A percentile compares a stretch with the other conserved stretches of the same genome.
Conservation (phyloP, 2,888 invertebrate species). For the Galeruca laticollis region DNA sequence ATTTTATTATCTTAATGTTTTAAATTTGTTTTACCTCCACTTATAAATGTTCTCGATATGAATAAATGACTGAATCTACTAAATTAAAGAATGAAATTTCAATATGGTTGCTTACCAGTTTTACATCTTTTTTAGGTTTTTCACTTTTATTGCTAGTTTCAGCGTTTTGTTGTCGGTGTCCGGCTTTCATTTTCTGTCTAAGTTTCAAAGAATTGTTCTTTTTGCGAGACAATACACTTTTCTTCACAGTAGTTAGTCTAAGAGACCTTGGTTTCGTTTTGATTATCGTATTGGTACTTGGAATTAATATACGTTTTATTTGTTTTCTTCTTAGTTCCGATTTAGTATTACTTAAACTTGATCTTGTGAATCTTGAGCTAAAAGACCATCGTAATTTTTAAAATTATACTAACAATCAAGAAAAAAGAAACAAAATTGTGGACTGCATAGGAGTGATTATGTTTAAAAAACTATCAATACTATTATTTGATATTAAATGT, state of each 20-base stretch:
- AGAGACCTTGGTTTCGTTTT: slow-evolving; percentile 52
- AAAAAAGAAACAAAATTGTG: too few species aligned
- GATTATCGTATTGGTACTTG: slow-evolving; percentile 50
- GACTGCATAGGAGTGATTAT: too few species aligned
- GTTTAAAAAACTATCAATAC: too few species aligned
- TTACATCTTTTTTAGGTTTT: slow-evolving; percentile 39
- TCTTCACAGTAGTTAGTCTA: slow-evolving; percentile 55
- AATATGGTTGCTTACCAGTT: slow-evolving; percentile 14
- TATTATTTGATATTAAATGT: too few species aligned
- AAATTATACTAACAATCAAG: too few species aligned
- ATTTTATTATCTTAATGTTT: too few species aligned
- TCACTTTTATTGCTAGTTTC: slow-evolving; percentile 44
- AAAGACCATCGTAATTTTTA: slow-evolving; percentile 24
- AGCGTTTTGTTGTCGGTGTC: slow-evolving; percentile 23
- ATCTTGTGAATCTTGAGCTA: slow-evolving; percentile 56
- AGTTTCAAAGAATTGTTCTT: slow-evolving; percentile 42
- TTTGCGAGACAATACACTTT: slow-evolving; percentile 51
- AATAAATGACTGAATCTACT: too few species aligned
- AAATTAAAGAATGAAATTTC: too few species aligned
- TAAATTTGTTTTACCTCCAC: too few species aligned
- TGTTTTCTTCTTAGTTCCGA: slow-evolving; percentile 51
- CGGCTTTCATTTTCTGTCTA: slow-evolving; percentile 46
- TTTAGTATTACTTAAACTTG: slow-evolving; percentile 50
- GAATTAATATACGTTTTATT: slow-evolving; percentile 55
- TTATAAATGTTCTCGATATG: too few species aligned